phyloP scores from a whole-genome alignment of 2,888 invertebrate species.

The Tetropium fuscum region DNA sequence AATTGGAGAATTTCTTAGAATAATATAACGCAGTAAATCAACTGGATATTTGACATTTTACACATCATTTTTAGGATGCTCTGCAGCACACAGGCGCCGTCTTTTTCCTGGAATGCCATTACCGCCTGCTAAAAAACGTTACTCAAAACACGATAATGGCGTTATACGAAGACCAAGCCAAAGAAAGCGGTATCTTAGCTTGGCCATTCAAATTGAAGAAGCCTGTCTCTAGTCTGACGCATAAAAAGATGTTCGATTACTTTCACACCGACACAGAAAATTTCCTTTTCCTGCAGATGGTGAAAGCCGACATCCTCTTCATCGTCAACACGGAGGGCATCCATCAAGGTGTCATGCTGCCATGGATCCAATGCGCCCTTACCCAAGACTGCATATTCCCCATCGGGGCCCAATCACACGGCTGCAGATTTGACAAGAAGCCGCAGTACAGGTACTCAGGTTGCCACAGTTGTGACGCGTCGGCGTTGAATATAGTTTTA shows the following conservation, averaged over 20 bases:
- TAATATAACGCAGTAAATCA: too few species aligned
- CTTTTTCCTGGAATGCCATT: conserved; percentile 79
- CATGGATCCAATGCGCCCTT: conserved; percentile 94
- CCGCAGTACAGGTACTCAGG: conserved; percentile 95
- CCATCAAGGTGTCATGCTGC: conserved; percentile 77
- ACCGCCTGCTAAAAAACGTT: conserved; percentile 70
- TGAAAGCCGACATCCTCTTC: conserved; percentile 80
- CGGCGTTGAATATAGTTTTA: conserved; percentile 88
- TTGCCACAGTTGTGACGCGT: conserved; percentile 93
- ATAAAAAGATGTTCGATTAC: conserved; percentile 96
- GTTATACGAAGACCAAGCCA: conserved; percentile 61
- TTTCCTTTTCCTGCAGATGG: conserved; percentile 91
- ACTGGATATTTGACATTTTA: too few species aligned
- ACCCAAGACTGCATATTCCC: conserved; percentile 93
- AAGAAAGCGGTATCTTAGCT: conserved; percentile 77
- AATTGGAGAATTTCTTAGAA: too few species aligned
- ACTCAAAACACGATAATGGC: conserved; percentile 55
- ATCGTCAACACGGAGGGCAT: conserved; percentile 79
- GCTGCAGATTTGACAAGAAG: conserved; percentile 92
- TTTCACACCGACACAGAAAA: conserved; percentile 87
- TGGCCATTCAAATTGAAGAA: conserved; percentile 81
- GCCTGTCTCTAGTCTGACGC: conserved; percentile 92
- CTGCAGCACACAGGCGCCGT: conserved; percentile 82
- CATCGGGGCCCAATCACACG: conserved; percentile 89
- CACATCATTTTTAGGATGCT: conserved; percentile 85